Conservation (phyloP, 2,797 vertebrate species). For the Myoxocephalus aenaeus region DNA sequence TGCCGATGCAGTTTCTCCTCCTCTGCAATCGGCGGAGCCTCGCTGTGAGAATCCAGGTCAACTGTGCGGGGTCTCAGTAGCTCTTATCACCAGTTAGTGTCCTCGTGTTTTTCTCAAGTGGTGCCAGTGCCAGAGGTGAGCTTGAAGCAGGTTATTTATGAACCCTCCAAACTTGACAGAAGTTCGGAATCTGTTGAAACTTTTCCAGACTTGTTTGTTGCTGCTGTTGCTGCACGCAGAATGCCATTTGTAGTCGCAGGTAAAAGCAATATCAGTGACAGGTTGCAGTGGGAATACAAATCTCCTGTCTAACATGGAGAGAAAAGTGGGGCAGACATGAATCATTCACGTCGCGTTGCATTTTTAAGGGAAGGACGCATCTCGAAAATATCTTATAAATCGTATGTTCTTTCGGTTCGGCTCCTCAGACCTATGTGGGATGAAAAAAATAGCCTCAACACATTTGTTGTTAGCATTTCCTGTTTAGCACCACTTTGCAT, state of each 20-base stretch:
- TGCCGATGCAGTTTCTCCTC: constrained; percentile 16
- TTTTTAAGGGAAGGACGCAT: constrained; percentile 31
- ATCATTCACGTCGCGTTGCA: constrained; percentile 13
- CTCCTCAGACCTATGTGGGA: constrained; percentile 18
- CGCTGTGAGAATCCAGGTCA: constrained; percentile 46
- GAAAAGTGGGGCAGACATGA: constrained; percentile 59
- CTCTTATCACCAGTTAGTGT: constrained; percentile 15
- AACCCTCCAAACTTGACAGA: constrained; percentile 28
- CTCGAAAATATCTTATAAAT: constrained; percentile 34
- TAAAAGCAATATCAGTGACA: constrained; percentile 24
- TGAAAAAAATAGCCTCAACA: constrained; percentile 10
- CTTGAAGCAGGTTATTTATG: constrained; percentile 45
- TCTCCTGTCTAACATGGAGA: constrained; percentile 26
- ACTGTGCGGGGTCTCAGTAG: constrained; percentile 23
- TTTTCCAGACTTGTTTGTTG: constrained; percentile 36
- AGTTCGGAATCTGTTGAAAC: constrained; percentile 4
- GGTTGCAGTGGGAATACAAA: constrained; percentile 38
- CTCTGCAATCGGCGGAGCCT: constrained; percentile 30
- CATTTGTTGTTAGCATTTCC: constrained; percentile 53
- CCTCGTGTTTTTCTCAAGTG: constrained; percentile 41
- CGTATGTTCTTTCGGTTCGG: constrained; percentile 29
- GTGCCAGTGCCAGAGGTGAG: constrained; percentile 32
- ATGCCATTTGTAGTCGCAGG: constrained; percentile 7
- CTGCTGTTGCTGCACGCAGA: background rate
- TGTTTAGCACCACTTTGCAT: constrained; percentile 48